A percentile compares a stretch with the other conserved stretches of the same genome.
Evolutionary conservation across 2,888 invertebrate species (phyloP).

Genomic region (Pollenia angustigena): DNA sequence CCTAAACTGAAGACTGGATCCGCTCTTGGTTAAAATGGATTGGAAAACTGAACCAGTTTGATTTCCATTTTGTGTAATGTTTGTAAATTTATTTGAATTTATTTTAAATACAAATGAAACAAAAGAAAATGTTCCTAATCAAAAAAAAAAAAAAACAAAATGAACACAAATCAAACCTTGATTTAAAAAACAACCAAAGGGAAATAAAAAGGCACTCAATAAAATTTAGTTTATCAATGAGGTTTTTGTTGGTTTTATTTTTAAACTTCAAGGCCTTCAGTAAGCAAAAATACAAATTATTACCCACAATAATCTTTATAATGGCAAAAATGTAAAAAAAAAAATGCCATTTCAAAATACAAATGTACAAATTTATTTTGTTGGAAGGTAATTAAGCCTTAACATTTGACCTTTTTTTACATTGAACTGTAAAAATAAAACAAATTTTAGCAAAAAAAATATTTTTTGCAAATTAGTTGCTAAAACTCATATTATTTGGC

Average conservation of each 20-base stretch:
- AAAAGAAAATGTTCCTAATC: background rate
- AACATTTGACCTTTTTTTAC: constrained; percentile 53
- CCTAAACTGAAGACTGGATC: too few species aligned
- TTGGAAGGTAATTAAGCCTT: constrained; percentile 53
- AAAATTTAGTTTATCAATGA: background rate
- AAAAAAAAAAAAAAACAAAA: background rate
- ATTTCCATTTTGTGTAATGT: constrained; percentile 18
- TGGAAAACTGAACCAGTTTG: constrained; percentile 10
- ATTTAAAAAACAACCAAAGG: background rate
- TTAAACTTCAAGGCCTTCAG: constrained; percentile 7
- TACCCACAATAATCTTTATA: constrained; percentile 5
- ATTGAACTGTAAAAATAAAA: constrained; percentile 8
- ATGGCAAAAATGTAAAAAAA: background rate
- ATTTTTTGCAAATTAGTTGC: background rate
- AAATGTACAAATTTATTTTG: constrained; percentile 24
- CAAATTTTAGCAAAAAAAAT: background rate
- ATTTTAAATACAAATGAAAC: background rate
- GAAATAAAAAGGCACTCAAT: background rate
- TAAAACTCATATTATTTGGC: background rate
- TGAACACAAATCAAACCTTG: background rate
- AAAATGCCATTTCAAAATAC: constrained; percentile 8
- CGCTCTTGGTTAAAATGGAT: background rate
- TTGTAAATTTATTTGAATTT: constrained; percentile 2
- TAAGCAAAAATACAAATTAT: constrained; percentile 31
- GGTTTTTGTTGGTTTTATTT: constrained; percentile 5